phyloP scores from a whole-genome alignment of 2,113 vertebrate genomes.

The Leucoraja erinaceus region DNA sequence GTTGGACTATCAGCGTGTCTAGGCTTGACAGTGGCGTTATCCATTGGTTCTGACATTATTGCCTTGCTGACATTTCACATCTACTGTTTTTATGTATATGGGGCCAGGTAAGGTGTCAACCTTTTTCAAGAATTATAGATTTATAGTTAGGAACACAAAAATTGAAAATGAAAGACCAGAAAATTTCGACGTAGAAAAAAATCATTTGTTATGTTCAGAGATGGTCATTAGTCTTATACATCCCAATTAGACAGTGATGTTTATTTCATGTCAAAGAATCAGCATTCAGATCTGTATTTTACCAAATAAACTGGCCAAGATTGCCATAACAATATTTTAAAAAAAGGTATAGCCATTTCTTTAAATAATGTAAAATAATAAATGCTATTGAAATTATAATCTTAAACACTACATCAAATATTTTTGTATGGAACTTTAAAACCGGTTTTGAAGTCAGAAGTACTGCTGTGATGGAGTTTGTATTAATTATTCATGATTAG shows the following conservation, averaged over 20 bases:
- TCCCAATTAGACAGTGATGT: too few relatives aligned
- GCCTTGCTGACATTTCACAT: constrained; percentile 94
- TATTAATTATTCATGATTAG: not conserved
- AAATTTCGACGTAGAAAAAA: not conserved
- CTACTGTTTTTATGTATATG: constrained; percentile 98
- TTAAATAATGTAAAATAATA: not conserved
- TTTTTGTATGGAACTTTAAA: not conserved
- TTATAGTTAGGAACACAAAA: not conserved
- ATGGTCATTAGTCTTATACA: not conserved
- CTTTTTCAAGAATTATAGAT: not conserved
- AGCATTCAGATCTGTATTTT: not conserved
- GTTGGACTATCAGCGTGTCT: constrained; percentile 83
- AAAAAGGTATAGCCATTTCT: not conserved
- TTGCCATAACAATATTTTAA: not conserved
- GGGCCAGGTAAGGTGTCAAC: constrained; percentile 72
- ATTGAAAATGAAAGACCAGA: not conserved
- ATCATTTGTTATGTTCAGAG: not conserved
- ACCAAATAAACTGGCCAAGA: not conserved
- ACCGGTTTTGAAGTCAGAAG: not conserved
- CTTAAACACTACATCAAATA: not conserved
- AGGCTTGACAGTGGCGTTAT: constrained; percentile 81
- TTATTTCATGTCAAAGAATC: not conserved
- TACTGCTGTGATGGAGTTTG: not conserved
- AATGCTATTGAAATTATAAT: not conserved
- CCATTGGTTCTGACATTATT: constrained; percentile 84